A percentile compares a stretch with the other conserved stretches of the same genome.
These are phyloP conservation scores for Oasisia sp. DNA, from an alignment of 2,888 invertebrate species.

Conservation along the genomic window DNA sequence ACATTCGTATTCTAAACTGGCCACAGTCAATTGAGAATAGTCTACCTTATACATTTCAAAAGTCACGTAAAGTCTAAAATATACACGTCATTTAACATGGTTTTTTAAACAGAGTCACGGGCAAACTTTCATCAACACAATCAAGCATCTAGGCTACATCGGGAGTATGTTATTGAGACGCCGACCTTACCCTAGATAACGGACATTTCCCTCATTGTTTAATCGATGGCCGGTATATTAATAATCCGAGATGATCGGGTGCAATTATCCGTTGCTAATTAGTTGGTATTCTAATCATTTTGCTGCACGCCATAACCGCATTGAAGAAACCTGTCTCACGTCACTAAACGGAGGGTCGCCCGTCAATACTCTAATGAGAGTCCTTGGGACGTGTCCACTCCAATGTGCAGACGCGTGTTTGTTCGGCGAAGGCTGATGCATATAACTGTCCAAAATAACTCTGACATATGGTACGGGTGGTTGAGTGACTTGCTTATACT, in stretches of 20 bases:
- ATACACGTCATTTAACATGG: not conserved
- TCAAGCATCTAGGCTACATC: not conserved
- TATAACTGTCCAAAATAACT: too few relatives aligned
- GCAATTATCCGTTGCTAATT: not conserved
- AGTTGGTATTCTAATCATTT: not conserved
- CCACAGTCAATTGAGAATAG: not conserved
- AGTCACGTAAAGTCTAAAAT: not conserved
- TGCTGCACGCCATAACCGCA: not conserved
- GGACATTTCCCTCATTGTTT: not conserved
- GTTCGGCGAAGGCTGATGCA: too few relatives aligned
- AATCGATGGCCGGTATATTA: not conserved
- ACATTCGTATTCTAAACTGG: not conserved
- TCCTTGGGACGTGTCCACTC: too few relatives aligned
- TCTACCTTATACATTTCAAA: not conserved
- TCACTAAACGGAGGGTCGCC: too few relatives aligned
- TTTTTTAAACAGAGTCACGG: not conserved
- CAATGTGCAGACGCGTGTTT: too few relatives aligned
- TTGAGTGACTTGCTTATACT: too few relatives aligned
- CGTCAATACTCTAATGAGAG: too few relatives aligned
- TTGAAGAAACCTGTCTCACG: not conserved
- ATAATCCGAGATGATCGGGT: not conserved
- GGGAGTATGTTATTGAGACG: not conserved
- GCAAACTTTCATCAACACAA: not conserved
- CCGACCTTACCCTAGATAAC: not conserved
- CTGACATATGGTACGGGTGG: too few relatives aligned